phyloP scores from a whole-genome alignment of 2,113 vertebrate genomes.

The Plecotus auritus region DNA sequence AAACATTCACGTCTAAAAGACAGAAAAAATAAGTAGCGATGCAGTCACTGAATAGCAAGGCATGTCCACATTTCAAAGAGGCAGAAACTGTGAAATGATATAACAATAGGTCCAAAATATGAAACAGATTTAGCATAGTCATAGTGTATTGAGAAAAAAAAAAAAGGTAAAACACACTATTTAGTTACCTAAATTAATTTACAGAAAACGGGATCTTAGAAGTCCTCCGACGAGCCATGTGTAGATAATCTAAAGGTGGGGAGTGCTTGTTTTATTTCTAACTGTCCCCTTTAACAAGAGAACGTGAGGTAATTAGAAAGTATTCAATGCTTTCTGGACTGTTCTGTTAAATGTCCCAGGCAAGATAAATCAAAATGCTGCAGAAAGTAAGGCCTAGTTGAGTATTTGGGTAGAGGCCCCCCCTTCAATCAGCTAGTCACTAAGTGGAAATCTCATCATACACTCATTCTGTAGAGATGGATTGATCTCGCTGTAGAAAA shows the following conservation, averaged over 20 bases:
- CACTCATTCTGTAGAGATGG: slow-evolving; percentile 53
- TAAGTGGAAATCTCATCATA: slow-evolving; percentile 34
- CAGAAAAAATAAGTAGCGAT: slow-evolving; percentile 68
- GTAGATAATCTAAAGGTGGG: slow-evolving; percentile 52
- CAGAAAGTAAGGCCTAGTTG: slow-evolving; percentile 65
- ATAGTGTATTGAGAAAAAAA: slow-evolving; percentile 40
- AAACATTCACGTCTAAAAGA: slow-evolving; percentile 71
- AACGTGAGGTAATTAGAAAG: slow-evolving; percentile 62
- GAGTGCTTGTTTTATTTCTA: slow-evolving; percentile 61
- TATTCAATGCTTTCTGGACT: slow-evolving; percentile 59
- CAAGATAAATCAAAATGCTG: slow-evolving; percentile 63
- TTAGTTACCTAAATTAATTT: slow-evolving; percentile 62
- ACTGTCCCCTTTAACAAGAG: slow-evolving; percentile 59
- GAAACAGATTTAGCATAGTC: slow-evolving; percentile 67
- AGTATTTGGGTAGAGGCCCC: slow-evolving; percentile 41
- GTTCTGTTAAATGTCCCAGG: slow-evolving; percentile 62
- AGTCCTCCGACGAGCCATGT: slow-evolving; percentile 61
- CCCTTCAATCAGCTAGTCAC: slow-evolving; percentile 47
- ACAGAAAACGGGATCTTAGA: slow-evolving; percentile 53
- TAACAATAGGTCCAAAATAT: slow-evolving; percentile 62
- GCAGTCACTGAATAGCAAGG: slow-evolving; percentile 75
- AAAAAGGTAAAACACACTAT: slow-evolving; percentile 57
- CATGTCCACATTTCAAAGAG: slow-evolving; percentile 69
- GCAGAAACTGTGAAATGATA: slow-evolving; percentile 64
- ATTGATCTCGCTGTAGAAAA: slow-evolving; percentile 48